Base-by-base conservation (phyloP, 1,140 invertebrate species). In the Drosophila equinoxialis region DNA sequence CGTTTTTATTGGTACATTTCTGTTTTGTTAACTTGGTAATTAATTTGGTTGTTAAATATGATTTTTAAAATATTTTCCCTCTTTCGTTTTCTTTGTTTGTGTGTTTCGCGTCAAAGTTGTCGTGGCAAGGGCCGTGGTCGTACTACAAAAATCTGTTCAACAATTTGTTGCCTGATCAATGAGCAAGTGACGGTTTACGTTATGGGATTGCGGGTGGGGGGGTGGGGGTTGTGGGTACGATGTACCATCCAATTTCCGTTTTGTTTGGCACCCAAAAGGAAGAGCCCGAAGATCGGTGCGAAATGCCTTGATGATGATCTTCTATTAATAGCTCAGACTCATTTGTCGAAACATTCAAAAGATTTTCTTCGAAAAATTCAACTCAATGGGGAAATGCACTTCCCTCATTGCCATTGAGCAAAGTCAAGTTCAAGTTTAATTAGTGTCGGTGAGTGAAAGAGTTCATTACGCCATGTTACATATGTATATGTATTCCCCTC, bases 381-480 rank as follows among this genome's bases (percentile, higher is more conserved):
- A 69, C 65, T 55, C 45, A 51, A 51, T 51, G 45, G 45, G 17
- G 45, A 54, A 60, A 54, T 82, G 79, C 71, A 76, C 65, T 74
- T 71, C 45, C 75, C 51, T 51, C 51, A 62, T 48, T 64, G 62
- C 57, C 23, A 70, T 57, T 63, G 55, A 64, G 26, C 67, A 61
- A 70, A 86, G 64, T 86, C 82, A 86, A 86, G 83, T 86, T 86
- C 83, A 87, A 87, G 83, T 77, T 83, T 61, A 71, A 30, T 54
- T 17, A 37, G 64, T 63, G 35, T 30, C 37, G 10, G 35, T 45
- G 35, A 74, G 35, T 39, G 33, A 57, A 67, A 64, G 65, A 72
- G 78, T 74, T 69, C 67, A 57, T 55, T 37, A 60, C 42, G 68
- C 66, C 65, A 54, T 59, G 35, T 59, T n/a, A 68, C 48, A 26